Evolutionary conservation across 1,140 invertebrate species (phyloP).

Genomic region (Ooceraea biroi): DNA sequence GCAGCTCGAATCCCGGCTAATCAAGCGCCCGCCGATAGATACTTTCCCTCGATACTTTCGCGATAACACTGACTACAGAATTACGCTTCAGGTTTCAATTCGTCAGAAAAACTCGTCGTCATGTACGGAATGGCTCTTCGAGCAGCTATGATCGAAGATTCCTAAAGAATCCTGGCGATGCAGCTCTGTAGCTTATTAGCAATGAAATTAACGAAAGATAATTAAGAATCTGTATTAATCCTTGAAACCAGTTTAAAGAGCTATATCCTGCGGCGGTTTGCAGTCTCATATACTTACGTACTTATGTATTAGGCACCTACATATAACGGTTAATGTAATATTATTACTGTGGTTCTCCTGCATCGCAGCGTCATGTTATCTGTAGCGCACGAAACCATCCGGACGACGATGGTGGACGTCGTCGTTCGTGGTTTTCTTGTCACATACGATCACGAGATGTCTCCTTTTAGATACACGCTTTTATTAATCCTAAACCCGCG

Average conservation of each 20-base stretch:
- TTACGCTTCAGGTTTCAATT: not conserved
- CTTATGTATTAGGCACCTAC: no score
- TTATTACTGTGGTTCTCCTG: not conserved
- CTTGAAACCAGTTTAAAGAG: not conserved
- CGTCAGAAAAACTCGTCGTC: not conserved
- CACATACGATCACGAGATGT: not conserved
- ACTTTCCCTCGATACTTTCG: constrained; percentile 51
- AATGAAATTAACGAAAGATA: not conserved
- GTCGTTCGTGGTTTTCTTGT: not conserved
- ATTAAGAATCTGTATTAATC: not conserved
- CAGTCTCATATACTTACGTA: no score
- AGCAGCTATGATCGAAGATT: no score
- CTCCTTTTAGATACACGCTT: not conserved
- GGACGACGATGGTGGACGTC: not conserved
- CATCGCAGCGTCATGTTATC: not conserved
- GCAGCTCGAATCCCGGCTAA: constrained; percentile 68
- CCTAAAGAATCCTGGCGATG: no score
- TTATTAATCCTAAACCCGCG: not conserved
- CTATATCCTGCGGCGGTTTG: not conserved
- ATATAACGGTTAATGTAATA: not conserved
- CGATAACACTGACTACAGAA: constrained; percentile 17
- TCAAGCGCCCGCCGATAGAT: constrained; percentile 74
- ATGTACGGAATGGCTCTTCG: not conserved
- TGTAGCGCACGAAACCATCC: not conserved
- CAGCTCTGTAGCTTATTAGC: not conserved